Percentiles rank a stretch among this genome's conserved stretches.
These are phyloP conservation scores for Druceiella hillmani DNA, from an alignment of 2,888 invertebrate genomes.

Conservation along the genomic window DNA sequence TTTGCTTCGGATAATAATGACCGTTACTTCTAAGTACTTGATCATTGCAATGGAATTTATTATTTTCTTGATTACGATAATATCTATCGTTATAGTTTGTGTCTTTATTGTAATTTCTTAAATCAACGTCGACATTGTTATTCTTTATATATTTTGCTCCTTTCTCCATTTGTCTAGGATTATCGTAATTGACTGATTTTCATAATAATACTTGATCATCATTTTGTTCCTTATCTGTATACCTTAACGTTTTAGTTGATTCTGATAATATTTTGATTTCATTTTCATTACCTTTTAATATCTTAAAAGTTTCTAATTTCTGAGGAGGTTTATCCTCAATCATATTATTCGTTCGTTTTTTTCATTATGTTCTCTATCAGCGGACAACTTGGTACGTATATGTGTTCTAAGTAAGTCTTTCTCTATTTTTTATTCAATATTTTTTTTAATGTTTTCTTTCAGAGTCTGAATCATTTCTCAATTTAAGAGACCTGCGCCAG, in stretches of 20 bases:
- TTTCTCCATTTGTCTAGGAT: too few relatives aligned
- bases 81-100: too few relatives aligned
- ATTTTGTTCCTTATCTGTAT: constrained; percentile 42
- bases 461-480: constrained; percentile 28
- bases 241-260: constrained; percentile 47
- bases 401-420: constrained; percentile 48
- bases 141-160: too few relatives aligned
- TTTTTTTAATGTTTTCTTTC: constrained; percentile 46
- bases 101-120: too few relatives aligned
- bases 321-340: constrained; percentile 33
- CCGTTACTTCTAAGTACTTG: too few relatives aligned
- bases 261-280: constrained; percentile 49
- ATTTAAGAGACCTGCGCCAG: background rate
- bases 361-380: constrained; percentile 39
- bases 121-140: too few relatives aligned
- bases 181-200: too few relatives aligned
- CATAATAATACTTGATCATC: constrained; percentile 44
- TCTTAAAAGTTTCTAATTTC: constrained; percentile 46
- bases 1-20: too few relatives aligned
- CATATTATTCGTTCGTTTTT: constrained; percentile 33
- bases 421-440: constrained; percentile 46
- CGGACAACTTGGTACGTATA: constrained; percentile 39
- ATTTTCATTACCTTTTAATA: constrained; percentile 47
- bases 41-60: too few relatives aligned
- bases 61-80: too few relatives aligned